phyloP scores from a whole-genome alignment of 2,797 vertebrate genomes.

The Neosilurus mollespiculum region DNA sequence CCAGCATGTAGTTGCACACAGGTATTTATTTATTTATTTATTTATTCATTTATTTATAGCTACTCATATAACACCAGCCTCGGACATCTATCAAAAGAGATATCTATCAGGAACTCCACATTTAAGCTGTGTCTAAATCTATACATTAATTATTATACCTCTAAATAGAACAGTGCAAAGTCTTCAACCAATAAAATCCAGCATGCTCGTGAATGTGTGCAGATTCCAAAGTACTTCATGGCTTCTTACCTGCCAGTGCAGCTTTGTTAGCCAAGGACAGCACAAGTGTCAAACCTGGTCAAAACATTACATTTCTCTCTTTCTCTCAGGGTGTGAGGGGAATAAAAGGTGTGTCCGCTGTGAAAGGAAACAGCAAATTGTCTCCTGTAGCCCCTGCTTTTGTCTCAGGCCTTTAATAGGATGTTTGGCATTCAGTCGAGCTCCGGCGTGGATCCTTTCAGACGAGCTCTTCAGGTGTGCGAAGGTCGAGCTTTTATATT shows the following conservation, averaged over 20 bases:
- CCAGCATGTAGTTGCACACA: too few relatives aligned
- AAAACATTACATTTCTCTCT: slow-evolving; percentile 15
- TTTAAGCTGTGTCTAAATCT: too few relatives aligned
- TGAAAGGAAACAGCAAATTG: slow-evolving; percentile 28
- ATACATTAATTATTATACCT: neutral
- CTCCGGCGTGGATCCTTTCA: slow-evolving; percentile 45
- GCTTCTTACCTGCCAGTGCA: neutral
- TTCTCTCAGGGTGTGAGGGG: slow-evolving; percentile 7
- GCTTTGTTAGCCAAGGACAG: slow-evolving; percentile 22
- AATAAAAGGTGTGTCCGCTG: slow-evolving; percentile 13
- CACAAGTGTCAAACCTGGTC: slow-evolving; percentile 1
- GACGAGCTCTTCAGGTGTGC: slow-evolving; percentile 42
- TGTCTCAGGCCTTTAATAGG: slow-evolving; percentile 56
- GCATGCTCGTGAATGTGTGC: neutral
- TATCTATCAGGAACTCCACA: too few relatives aligned
- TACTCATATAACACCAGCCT: too few relatives aligned
- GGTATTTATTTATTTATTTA: too few relatives aligned
- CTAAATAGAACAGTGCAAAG: too few relatives aligned
- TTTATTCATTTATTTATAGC: too few relatives aligned
- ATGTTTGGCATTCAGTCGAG: slow-evolving; percentile 56
- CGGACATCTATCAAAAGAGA: too few relatives aligned
- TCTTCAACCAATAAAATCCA: neutral
- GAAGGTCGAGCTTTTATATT: slow-evolving; percentile 60
- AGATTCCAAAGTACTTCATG: neutral
- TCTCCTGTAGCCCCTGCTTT: slow-evolving; percentile 62